A percentile compares a stretch with the other conserved stretches of the same genome.
These are phyloP conservation scores for Tachypleus tridentatus DNA, from an alignment of 1,140 invertebrate genomes.

Conservation along the genomic window DNA sequence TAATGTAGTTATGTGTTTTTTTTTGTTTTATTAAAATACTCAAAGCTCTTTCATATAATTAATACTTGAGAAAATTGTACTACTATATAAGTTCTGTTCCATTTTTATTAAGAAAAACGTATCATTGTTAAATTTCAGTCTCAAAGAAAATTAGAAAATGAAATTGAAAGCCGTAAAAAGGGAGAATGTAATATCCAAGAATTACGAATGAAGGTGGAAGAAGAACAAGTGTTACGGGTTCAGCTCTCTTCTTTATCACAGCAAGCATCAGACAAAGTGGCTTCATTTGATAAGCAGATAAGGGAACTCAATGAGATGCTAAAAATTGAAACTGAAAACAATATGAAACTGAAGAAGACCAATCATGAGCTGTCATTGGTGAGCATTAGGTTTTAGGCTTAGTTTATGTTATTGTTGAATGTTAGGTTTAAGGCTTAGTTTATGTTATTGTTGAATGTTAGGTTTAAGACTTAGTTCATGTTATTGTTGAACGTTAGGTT, in stretches of 20 bases:
- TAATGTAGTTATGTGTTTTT: too few relatives aligned
- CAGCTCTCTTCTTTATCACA: constrained; percentile 64
- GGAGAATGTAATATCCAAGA: constrained; percentile 63
- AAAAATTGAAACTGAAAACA: constrained; percentile 69
- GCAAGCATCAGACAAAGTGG: constrained; percentile 68
- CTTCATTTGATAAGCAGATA: constrained; percentile 63
- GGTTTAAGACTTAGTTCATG: too few relatives aligned
- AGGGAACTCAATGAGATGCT: constrained; percentile 77
- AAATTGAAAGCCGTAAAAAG: constrained; percentile 66
- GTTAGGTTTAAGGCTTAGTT: too few relatives aligned
- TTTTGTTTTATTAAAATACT: too few relatives aligned
- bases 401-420: too few relatives aligned
- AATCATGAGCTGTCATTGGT: constrained; percentile 53
- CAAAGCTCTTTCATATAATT: too few relatives aligned
- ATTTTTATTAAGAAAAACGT: too few relatives aligned
- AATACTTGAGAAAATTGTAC: too few relatives aligned
- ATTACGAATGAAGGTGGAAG: constrained; percentile 70
- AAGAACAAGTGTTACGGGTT: constrained; percentile 69
- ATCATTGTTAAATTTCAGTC: constrained; percentile 31
- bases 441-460: too few relatives aligned
- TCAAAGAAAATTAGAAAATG: constrained; percentile 73
- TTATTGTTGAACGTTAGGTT: too few relatives aligned
- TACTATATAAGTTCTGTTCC: too few relatives aligned
- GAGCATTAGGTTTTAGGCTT: too few relatives aligned
- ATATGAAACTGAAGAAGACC: constrained; percentile 69